Evolutionary conservation across 2,113 vertebrate genomes (phyloP).

Genomic region (Mus spicilegus): DNA sequence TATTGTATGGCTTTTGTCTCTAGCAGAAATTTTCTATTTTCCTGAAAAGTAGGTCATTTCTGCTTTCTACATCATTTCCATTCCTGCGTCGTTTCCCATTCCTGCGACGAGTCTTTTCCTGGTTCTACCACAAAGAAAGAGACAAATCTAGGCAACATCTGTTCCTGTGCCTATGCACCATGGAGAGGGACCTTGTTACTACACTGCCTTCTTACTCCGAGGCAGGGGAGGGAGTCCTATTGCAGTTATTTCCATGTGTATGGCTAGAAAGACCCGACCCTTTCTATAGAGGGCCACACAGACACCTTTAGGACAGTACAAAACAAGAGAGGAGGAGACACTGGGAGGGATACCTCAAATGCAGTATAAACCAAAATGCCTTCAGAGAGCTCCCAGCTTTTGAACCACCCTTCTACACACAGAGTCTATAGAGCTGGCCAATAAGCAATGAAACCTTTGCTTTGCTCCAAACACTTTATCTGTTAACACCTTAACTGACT

Average conservation of each 20-base stretch:
- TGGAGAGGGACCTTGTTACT: not conserved
- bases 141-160: not conserved
- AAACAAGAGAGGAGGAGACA: not conserved
- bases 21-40: not conserved
- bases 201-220: not conserved
- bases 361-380: not conserved
- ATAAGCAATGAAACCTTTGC: not conserved
- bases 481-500: not conserved
- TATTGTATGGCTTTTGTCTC: not conserved
- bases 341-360: not conserved
- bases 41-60: not conserved
- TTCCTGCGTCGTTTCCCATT: not conserved
- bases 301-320: not conserved
- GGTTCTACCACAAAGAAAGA: not conserved
- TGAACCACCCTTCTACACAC: not conserved
- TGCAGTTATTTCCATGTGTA: not conserved
- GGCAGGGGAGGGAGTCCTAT: not conserved
- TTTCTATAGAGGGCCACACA: not conserved
- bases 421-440: not conserved
- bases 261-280: not conserved
- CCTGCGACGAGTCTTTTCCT: not conserved
- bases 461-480: not conserved
- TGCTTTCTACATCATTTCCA: not conserved
- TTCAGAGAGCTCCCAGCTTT: not conserved
- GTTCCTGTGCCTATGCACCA: not conserved